A percentile compares a stretch with the other conserved stretches of the same genome.
These are phyloP conservation scores for Oryzias javanicus DNA, from an alignment of 2,113 vertebrate species.

Conservation along the genomic window DNA sequence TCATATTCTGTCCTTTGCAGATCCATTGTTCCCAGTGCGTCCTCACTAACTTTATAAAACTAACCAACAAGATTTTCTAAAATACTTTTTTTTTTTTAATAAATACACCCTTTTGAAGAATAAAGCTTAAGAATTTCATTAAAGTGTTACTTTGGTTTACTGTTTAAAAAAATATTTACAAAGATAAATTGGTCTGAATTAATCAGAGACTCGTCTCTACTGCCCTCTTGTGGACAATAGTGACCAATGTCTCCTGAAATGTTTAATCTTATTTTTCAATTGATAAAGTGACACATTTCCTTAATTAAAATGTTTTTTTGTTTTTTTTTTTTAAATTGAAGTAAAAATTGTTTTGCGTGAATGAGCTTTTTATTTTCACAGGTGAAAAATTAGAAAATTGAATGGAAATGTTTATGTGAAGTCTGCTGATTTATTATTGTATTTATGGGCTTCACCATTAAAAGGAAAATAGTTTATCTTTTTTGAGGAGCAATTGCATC, in stretches of 20 bases:
- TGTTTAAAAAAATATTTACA: not conserved
- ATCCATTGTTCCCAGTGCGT: conserved; percentile 45
- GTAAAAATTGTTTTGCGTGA: no score
- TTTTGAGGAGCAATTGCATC: no score
- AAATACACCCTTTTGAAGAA: not conserved
- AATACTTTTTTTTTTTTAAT: no score
- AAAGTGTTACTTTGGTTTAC: not conserved
- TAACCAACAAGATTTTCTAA: not conserved
- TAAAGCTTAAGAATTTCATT: not conserved
- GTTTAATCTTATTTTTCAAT: not conserved
- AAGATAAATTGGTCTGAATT: not conserved
- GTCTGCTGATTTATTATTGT: no score
- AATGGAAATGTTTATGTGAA: no score
- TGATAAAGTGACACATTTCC: not conserved
- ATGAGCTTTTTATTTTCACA: no score
- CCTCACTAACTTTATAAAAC: conserved; percentile 5
- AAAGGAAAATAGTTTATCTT: no score
- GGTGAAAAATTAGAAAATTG: no score
- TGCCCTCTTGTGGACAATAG: conserved; percentile 37
- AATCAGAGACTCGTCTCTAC: not conserved
- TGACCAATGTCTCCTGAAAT: not conserved
- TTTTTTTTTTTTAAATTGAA: no score
- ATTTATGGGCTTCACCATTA: no score
- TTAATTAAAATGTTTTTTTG: no score
- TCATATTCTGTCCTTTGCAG: conserved; percentile 47